Base-by-base conservation (phyloP, 2,113 vertebrate genomes). In the Hepsetus odoe region DNA sequence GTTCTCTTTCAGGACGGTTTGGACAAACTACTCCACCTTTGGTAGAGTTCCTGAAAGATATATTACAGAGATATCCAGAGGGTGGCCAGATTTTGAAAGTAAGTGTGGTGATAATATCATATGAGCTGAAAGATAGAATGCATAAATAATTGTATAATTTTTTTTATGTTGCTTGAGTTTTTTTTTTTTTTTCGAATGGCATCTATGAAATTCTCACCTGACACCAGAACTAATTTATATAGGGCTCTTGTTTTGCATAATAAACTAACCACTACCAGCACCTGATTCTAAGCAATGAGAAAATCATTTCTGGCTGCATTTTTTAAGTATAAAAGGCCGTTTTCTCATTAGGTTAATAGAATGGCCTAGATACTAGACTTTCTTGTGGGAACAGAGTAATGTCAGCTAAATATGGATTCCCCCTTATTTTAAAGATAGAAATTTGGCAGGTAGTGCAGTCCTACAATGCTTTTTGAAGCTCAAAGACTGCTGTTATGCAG, bases 41-140 rank as follows among this genome's bases (percentile, higher is more conserved):
- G 70, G 98, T 99, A 42, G 97, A 99, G 86, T 99, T 99, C 88
- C 90, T 99, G 77, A 99, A 98, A 86, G 98, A 99, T 86, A 99
- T 99, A 88, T 90, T 99, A 80, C 94, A 96, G 88, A 92, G 98
- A 84, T 99, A 99, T 44, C 98, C 98, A 51, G 98, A 99, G 90
- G 98, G 98, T 89, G 98, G 98, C 80, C 98, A 99, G 80, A 99
- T 99, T 89, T 90, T 99, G 76, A 99, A 99, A 94, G 98, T 99
- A 94, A 83, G 86, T 67, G 7, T 56, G 22, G 22, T 74, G 30
- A 30, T 44, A 42, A 22, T 77, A 33, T 69, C 4, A n/a, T n/a
- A 42, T 24, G 5, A 22, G 24, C 13, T 44, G 13, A 74, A 59
- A 30, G 13, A 24, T 44, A 74, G 13, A n/a, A n/a, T n/a, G n/a